Evolutionary conservation across 1,140 invertebrate genomes (phyloP).

Genomic region (Saccostrea cuccullata): DNA sequence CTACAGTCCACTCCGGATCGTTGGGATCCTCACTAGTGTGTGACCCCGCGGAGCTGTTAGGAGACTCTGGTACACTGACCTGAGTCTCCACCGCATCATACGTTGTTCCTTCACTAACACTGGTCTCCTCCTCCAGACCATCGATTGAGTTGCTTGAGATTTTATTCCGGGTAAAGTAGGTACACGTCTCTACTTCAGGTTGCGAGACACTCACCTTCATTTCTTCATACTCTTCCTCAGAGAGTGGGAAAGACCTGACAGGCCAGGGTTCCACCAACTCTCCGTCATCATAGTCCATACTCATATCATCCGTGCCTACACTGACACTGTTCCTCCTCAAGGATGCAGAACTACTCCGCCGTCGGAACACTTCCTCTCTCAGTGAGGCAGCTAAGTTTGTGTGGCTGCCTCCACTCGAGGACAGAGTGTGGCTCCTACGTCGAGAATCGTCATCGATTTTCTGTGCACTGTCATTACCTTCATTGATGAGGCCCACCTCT

Average conservation of each 20-base stretch:
- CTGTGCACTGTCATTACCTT: background rate
- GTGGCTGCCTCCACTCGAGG: background rate
- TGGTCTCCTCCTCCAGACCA: slow-evolving; percentile 51
- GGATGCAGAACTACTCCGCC: slow-evolving; percentile 44
- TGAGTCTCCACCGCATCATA: slow-evolving; percentile 49
- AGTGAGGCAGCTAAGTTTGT: background rate
- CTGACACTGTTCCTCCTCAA: slow-evolving; percentile 33
- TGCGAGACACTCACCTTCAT: slow-evolving; percentile 82
- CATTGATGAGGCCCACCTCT: background rate
- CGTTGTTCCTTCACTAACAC: slow-evolving; percentile 42
- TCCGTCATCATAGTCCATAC: slow-evolving; percentile 55
- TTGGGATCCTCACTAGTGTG: slow-evolving; percentile 87
- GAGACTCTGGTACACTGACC: slow-evolving; percentile 59
- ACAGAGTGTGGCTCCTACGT: background rate
- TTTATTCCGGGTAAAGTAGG: slow-evolving; percentile 69
- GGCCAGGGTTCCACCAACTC: slow-evolving; percentile 83
- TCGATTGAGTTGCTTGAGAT: slow-evolving; percentile 47
- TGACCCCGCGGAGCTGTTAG: slow-evolving; percentile 81
- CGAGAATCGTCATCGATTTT: background rate
- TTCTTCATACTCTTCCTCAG: slow-evolving; percentile 84
- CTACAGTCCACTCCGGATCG: slow-evolving; percentile 86
- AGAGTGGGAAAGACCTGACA: slow-evolving; percentile 86
- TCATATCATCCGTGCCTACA: slow-evolving; percentile 43
- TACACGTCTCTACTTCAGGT: slow-evolving; percentile 43
- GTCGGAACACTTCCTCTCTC: slow-evolving; percentile 48